phyloP scores from a whole-genome alignment of 2,797 vertebrate genomes.

The Hippocampus kuda region DNA sequence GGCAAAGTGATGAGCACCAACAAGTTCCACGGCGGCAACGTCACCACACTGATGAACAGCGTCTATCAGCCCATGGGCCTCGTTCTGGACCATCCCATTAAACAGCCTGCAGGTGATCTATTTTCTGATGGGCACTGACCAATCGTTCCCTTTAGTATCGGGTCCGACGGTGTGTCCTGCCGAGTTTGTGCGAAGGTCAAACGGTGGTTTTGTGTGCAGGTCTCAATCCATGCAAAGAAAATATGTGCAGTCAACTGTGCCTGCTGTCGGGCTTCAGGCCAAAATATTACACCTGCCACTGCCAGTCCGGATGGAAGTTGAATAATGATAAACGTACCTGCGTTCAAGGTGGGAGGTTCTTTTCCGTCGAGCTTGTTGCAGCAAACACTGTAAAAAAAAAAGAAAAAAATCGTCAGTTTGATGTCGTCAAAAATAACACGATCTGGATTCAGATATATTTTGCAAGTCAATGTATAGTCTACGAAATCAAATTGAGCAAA shows the following conservation, averaged over 20 bases:
- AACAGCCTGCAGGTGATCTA: slow-evolving; percentile 75
- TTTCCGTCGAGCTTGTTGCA: background rate
- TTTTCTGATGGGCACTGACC: too few relatives aligned
- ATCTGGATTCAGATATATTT: too few relatives aligned
- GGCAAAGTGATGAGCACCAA: slow-evolving; percentile 78
- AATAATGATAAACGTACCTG: slow-evolving; percentile 74
- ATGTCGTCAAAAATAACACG: too few relatives aligned
- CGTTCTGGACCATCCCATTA: slow-evolving; percentile 75
- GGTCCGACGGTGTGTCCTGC: background rate
- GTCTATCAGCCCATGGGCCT: slow-evolving; percentile 78
- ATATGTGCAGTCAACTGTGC: slow-evolving; percentile 81
- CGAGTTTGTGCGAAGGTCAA: background rate
- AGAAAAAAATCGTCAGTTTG: too few relatives aligned
- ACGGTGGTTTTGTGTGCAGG: slow-evolving; percentile 54
- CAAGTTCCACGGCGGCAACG: slow-evolving; percentile 87
- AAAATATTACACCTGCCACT: slow-evolving; percentile 77
- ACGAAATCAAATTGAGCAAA: too few relatives aligned
- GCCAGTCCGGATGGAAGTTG: slow-evolving; percentile 85
- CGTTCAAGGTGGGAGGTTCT: slow-evolving; percentile 67
- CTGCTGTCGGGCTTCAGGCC: slow-evolving; percentile 75
- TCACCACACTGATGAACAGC: slow-evolving; percentile 71
- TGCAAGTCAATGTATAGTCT: too few relatives aligned
- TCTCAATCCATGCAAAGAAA: slow-evolving; percentile 71
- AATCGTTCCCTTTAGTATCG: background rate
- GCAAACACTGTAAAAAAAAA: too few relatives aligned